Evolutionary conservation across 2,888 invertebrate species (phyloP).

Genomic region (Cryptus viduatorius): DNA sequence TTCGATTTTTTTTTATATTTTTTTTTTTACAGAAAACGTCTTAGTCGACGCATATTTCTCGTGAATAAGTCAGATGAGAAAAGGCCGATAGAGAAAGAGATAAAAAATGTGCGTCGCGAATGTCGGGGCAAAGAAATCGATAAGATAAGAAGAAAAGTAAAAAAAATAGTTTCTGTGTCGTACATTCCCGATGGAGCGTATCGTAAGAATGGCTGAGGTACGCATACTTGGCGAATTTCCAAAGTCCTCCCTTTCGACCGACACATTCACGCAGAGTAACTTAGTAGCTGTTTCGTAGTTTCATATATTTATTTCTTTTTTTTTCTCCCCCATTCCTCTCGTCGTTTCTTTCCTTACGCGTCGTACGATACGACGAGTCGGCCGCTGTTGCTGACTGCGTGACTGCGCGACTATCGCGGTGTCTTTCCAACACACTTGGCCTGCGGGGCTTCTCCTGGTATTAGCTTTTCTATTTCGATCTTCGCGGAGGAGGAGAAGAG

Average conservation of each 20-base stretch:
- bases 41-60: no score
- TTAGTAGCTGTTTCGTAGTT: not conserved
- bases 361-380: slow-evolving; percentile 1
- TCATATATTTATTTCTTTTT: not conserved
- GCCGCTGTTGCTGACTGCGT: not conserved
- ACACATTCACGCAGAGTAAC: not conserved
- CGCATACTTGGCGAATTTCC: slow-evolving; percentile 52
- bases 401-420: not conserved
- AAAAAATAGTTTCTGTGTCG: slow-evolving; percentile 8
- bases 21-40: not conserved
- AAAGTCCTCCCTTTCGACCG: not conserved
- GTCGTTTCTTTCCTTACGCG: slow-evolving; percentile 1
- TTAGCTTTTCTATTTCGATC: slow-evolving; percentile 53
- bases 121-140: slow-evolving; percentile 30
- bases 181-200: not conserved
- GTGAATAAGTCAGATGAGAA: not conserved
- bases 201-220: slow-evolving; percentile 36
- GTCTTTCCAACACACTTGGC: no score
- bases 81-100: not conserved
- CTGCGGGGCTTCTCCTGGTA: not conserved
- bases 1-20: not conserved
- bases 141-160: slow-evolving; percentile 5
- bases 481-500: slow-evolving; percentile 3
- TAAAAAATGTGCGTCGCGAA: not conserved
- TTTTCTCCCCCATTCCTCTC: not conserved